Conservation (phyloP, 2,113 vertebrate species). For the Pogona vitticeps region DNA sequence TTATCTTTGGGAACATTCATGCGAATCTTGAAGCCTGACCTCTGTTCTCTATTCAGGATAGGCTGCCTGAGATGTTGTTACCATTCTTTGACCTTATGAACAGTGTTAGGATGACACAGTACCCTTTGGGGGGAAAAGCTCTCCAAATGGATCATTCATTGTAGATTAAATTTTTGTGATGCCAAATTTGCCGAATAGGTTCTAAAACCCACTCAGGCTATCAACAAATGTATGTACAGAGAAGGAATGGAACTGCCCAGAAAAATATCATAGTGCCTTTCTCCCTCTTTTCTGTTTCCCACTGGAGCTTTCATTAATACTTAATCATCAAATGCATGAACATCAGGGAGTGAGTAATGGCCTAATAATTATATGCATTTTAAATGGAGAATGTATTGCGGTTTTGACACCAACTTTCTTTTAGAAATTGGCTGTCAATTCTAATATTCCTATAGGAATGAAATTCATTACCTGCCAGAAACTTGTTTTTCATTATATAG, state of each 20-base stretch:
- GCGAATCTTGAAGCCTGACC: slow-evolving; percentile 6
- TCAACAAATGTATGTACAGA: not conserved
- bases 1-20: slow-evolving; percentile 21
- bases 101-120: not conserved
- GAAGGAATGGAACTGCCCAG: not conserved
- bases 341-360: not conserved
- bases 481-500: not conserved
- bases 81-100: not conserved
- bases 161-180: not conserved
- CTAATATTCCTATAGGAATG: not conserved
- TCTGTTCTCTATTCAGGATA: not conserved
- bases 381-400: not conserved
- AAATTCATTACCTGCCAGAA: not conserved
- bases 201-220: not conserved
- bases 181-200: not conserved
- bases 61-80: not conserved
- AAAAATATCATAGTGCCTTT: not conserved
- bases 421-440: not conserved
- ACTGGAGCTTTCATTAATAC: not conserved
- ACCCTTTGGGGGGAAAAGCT: slow-evolving; percentile 25
- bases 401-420: not conserved
- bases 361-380: not conserved
- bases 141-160: not conserved
- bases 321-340: slow-evolving; percentile 11
- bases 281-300: not conserved